phyloP scores from a whole-genome alignment of 2,113 vertebrate genomes.

The Eptatretus burgeri region DNA sequence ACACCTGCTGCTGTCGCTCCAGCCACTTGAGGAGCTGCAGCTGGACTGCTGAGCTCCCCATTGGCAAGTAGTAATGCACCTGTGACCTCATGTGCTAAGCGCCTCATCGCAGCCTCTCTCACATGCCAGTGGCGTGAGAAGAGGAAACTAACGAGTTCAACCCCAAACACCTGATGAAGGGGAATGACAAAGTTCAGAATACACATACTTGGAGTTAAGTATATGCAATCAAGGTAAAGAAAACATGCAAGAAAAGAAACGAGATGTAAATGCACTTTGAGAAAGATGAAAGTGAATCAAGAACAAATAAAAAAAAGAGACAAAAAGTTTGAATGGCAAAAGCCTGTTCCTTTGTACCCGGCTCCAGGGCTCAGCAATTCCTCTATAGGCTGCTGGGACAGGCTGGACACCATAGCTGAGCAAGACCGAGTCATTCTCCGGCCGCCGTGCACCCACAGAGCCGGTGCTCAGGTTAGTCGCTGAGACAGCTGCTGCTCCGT shows the following conservation, averaged over 20 bases:
- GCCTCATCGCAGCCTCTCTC: slow-evolving; percentile 2
- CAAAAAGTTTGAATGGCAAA: too few relatives aligned
- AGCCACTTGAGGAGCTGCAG: background rate
- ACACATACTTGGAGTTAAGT: too few relatives aligned
- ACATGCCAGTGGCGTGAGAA: slow-evolving; percentile 2
- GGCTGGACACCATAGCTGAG: slow-evolving; percentile 1
- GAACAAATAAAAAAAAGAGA: too few relatives aligned
- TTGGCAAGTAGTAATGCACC: background rate
- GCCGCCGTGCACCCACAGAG: background rate
- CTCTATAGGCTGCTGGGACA: background rate
- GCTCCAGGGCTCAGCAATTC: slow-evolving; percentile 4
- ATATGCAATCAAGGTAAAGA: too few relatives aligned
- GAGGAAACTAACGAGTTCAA: background rate
- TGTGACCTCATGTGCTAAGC: slow-evolving; percentile 3
- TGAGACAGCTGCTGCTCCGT: background rate
- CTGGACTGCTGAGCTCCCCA: background rate
- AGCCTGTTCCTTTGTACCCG: background rate
- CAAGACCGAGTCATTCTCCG: background rate
- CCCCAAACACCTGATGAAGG: background rate
- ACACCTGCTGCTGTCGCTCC: slow-evolving; percentile 8
- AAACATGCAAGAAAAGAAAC: too few relatives aligned
- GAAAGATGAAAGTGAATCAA: too few relatives aligned
- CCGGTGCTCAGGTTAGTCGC: background rate
- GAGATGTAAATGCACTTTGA: too few relatives aligned
- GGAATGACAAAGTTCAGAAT: too few relatives aligned